phyloP scores from a whole-genome alignment of 2,888 invertebrate genomes.

The Spisula subtruncata region DNA sequence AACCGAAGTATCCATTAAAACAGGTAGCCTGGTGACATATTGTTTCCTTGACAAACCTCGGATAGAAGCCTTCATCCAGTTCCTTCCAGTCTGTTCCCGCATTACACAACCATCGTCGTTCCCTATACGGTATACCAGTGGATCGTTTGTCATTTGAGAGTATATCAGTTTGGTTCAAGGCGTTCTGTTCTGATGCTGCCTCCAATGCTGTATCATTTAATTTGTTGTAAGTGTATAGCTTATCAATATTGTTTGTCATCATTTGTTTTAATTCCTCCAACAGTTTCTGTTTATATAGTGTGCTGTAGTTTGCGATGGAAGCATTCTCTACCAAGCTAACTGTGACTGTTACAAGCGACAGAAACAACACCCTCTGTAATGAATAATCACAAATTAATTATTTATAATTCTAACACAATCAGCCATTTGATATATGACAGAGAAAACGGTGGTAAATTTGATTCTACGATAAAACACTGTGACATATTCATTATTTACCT shows the following conservation, averaged over 20 bases:
- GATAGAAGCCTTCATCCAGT: not conserved
- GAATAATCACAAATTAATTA: too few species aligned
- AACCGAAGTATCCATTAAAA: not conserved
- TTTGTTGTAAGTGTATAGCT: not conserved
- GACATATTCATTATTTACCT: too few species aligned
- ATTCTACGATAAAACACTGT: too few species aligned
- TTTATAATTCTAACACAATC: too few species aligned
- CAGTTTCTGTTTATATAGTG: not conserved
- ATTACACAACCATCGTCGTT: not conserved
- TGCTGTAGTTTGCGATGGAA: not conserved
- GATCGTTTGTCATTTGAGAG: not conserved
- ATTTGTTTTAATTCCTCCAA: not conserved
- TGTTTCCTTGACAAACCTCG: not conserved
- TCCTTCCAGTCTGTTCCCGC: not conserved
- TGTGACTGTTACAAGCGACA: not conserved
- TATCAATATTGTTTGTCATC: not conserved
- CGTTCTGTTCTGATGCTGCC: not conserved
- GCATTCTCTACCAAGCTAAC: not conserved
- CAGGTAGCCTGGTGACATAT: not conserved
- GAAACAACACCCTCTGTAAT: not conserved
- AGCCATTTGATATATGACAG: too few species aligned
- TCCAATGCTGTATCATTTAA: not conserved
- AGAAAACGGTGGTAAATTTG: too few species aligned
- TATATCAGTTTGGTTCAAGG: not conserved
- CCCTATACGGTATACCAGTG: too few species aligned